Evolutionary conservation across 2,113 vertebrate species (phyloP).

Genomic region (Microtus pennsylvanicus): DNA sequence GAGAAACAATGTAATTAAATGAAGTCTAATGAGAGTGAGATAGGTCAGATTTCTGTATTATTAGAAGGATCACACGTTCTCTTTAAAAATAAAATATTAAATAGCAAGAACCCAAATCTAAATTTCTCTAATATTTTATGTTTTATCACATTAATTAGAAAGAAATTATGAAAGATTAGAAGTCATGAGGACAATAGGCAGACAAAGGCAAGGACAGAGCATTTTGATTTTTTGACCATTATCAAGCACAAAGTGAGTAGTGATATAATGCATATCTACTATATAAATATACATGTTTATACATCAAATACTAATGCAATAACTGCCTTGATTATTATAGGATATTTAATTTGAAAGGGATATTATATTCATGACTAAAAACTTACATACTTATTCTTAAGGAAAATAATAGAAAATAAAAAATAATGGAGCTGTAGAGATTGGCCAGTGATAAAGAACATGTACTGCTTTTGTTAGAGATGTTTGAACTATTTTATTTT

Average conservation of each 20-base stretch:
- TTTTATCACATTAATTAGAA: conserved; percentile 20
- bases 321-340: background rate
- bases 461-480: background rate
- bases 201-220: background rate
- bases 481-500: background rate
- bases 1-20: conserved; percentile 59
- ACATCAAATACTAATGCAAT: background rate
- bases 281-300: background rate
- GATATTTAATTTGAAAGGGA: background rate
- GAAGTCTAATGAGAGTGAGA: background rate
- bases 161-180: background rate
- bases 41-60: background rate
- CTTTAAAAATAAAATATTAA: conserved; percentile 3
- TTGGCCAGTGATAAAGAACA: background rate
- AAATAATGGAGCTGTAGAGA: background rate
- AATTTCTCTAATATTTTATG: background rate
- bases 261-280: background rate
- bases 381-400: background rate
- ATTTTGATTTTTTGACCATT: background rate
- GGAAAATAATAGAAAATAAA: background rate
- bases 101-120: background rate
- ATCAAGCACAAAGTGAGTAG: background rate
- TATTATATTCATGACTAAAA: background rate
- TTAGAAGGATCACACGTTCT: background rate
- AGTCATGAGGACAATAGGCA: background rate